phyloP scores from a whole-genome alignment of 2,797 vertebrate genomes.

The Vipera latastei region DNA sequence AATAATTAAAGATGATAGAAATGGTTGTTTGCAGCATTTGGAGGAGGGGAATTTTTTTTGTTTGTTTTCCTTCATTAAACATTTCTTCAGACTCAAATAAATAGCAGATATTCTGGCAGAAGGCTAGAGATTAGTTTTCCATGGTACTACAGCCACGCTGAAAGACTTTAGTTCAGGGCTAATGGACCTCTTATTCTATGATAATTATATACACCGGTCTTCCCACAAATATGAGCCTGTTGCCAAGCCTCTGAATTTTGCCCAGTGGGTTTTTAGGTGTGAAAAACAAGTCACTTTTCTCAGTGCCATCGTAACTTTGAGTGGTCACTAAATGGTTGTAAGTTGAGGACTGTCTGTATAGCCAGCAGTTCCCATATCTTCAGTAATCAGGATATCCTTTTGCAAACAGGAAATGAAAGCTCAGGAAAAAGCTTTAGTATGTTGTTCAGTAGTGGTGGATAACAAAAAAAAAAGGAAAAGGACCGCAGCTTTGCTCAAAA shows the following conservation, averaged over 20 bases:
- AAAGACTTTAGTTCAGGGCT: neutral
- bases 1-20: neutral
- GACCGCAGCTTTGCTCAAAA: neutral
- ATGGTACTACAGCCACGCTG: neutral
- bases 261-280: neutral
- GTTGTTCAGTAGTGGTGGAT: neutral
- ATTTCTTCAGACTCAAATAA: neutral
- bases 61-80: neutral
- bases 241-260: neutral
- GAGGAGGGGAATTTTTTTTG: neutral
- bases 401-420: neutral
- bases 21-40: neutral
- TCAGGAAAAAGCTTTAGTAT: neutral
- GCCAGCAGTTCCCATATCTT: neutral
- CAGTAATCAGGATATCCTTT: neutral
- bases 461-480: neutral
- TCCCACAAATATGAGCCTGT: neutral
- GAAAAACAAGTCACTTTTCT: neutral
- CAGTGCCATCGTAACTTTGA: neutral
- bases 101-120: neutral
- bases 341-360: neutral
- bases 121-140: neutral
- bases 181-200: neutral
- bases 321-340: neutral
- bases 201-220: neutral